Percentiles rank a stretch among this genome's conserved stretches.
phyloP scores from a whole-genome alignment of 2,888 invertebrate genomes.

The Scelioninae gen. 2 region DNA sequence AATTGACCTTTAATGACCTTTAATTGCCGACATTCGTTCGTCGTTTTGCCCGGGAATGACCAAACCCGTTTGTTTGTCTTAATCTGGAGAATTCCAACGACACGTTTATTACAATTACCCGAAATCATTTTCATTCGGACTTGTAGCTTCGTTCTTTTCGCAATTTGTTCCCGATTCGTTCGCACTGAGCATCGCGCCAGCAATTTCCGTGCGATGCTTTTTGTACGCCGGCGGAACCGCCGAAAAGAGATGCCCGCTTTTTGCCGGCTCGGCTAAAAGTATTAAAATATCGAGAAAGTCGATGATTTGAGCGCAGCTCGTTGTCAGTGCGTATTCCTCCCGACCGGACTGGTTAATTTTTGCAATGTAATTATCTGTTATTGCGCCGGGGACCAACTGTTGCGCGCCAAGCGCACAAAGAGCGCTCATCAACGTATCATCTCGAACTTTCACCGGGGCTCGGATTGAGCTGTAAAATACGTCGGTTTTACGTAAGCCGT shows the following conservation, averaged over 20 bases:
- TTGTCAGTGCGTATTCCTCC: constrained; percentile 40
- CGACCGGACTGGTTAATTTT: constrained; percentile 47
- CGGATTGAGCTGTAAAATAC: constrained; percentile 58
- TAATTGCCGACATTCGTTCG: too few species aligned
- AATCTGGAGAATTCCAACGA: too few species aligned
- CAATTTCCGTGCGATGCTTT: too few species aligned
- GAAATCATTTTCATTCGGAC: too few species aligned
- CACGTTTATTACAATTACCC: too few species aligned
- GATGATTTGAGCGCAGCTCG: constrained; percentile 23
- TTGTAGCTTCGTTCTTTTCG: too few species aligned
- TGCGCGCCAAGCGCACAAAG: constrained; percentile 52
- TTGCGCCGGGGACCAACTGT: constrained; percentile 53
- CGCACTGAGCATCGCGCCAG: too few species aligned
- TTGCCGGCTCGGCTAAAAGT: constrained; percentile 1
- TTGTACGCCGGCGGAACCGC: too few species aligned
- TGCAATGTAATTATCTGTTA: constrained; percentile 55
- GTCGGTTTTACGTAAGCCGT: constrained; percentile 52
- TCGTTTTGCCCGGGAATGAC: too few species aligned
- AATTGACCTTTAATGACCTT: too few species aligned
- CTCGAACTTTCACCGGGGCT: constrained; percentile 57
- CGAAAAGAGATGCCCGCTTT: constrained; percentile 6
- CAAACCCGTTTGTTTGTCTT: too few species aligned
- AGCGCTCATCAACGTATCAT: constrained; percentile 54
- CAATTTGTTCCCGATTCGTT: too few species aligned
- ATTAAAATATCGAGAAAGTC: constrained; percentile 53